Evolutionary conservation across 1,140 invertebrate genomes (phyloP), one percentile per base, ranked within the genome.

Genomic region (Halictus rubicundus): DNA sequence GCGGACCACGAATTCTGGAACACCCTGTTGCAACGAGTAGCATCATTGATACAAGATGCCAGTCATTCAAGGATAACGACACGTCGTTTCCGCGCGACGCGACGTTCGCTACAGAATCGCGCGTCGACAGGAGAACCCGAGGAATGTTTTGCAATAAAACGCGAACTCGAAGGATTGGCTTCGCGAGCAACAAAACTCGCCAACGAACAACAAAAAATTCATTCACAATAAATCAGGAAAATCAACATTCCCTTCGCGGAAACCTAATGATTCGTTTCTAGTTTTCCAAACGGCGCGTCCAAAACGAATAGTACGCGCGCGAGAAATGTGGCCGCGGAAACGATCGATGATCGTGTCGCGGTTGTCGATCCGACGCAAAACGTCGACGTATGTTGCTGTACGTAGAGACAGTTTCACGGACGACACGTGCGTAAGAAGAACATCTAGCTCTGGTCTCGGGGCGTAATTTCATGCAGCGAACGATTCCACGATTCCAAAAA

Each of bases 381-480:
- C 7, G 57, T 59, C 59, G 25, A 6, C 59, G 59, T 6, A 25
- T 9, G n/a, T n/a, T n/a, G n/a, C n/a, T n/a, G 49, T 52, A 19
- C 1, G 25, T 9, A 16, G 5, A 61, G 42, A 12, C 27, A 19
- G 3, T 5, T 63, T 27, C 32, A 37, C 60, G 37, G 25, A 19
- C 60, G 60, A 37, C 60, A 63, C 60, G 60, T 37, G 27, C 25
- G 14, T 46, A 42, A 65, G 9, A 6, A 65, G 39, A 65, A 63
- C 14, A 63, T 7, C 16, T 16, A 63, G 12, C 25, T 23, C 64
- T 23, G n/a, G 16, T 65, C 39, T 10, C n/a, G 46, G 42, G 14
- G 10, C 42, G 60, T 49, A 77, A n/a, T 49, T 25, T 27, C 75
- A 61, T 70, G 75, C 75, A 77, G 60, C 69, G 39, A 25, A 76